Conservation (phyloP, 2,797 vertebrate genomes). For the Thaleichthys pacificus region DNA sequence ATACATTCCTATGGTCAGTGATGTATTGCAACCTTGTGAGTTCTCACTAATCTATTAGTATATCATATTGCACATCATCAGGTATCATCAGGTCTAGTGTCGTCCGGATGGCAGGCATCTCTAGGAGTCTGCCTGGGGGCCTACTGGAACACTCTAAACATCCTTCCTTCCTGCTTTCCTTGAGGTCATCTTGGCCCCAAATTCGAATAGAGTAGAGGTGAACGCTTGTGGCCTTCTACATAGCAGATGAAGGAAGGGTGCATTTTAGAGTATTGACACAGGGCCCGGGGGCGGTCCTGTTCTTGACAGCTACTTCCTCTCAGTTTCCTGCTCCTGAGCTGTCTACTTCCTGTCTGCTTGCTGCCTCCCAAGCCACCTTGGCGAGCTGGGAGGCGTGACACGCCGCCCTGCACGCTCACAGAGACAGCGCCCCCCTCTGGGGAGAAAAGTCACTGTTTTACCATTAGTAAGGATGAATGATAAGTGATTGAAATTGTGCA, state of each 20-base stretch:
- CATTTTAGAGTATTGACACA: neutral
- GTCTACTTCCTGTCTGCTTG: neutral
- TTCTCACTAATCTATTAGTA: slow-evolving; percentile 60
- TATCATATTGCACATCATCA: slow-evolving; percentile 69
- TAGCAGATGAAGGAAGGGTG: neutral
- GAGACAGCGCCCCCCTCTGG: slow-evolving; percentile 18
- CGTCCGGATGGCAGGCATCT: slow-evolving; percentile 39
- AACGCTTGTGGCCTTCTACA: neutral
- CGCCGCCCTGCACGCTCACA: neutral
- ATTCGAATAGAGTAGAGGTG: too few species aligned
- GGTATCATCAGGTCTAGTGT: slow-evolving; percentile 46
- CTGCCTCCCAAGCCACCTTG: neutral
- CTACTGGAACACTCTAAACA: neutral
- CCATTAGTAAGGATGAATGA: slow-evolving; percentile 43
- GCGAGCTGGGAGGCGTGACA: neutral
- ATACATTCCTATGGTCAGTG: slow-evolving; percentile 78
- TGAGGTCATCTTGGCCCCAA: too few species aligned
- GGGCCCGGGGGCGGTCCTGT: too few species aligned
- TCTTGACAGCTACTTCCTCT: neutral
- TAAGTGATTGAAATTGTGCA: slow-evolving; percentile 62
- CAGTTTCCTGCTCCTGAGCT: neutral
- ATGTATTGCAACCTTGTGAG: slow-evolving; percentile 65
- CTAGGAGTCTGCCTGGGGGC: slow-evolving; percentile 14
- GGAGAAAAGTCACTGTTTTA: slow-evolving; percentile 30
- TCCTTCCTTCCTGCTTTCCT: neutral